Percentiles rank a stretch among this genome's conserved stretches.
Conservation (phyloP, 1,140 invertebrate species). For the Melitaea cinxia region DNA sequence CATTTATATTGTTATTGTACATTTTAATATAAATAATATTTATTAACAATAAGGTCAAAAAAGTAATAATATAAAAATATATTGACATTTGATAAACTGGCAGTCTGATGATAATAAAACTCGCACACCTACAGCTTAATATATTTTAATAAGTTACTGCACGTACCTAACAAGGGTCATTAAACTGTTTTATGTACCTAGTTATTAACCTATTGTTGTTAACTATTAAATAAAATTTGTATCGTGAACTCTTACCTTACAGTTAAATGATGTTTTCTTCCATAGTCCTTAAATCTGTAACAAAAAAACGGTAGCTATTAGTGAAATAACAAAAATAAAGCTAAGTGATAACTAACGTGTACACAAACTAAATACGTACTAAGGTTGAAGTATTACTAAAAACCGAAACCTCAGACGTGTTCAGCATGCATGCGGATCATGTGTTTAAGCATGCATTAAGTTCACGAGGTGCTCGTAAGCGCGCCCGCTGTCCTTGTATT, state of each 20-base stretch:
- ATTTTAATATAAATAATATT: too few species aligned
- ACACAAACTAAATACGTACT: background rate
- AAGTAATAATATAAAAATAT: conserved; percentile 1
- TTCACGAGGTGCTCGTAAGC: background rate
- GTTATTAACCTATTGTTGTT: background rate
- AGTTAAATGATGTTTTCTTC: conserved; percentile 7
- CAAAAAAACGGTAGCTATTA: conserved; percentile 10
- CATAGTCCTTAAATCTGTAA: conserved; percentile 26
- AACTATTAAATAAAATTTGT: background rate
- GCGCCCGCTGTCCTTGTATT: conserved; percentile 13
- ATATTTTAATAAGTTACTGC: too few species aligned
- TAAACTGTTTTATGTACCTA: too few species aligned
- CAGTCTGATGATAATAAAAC: background rate
- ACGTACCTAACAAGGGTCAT: too few species aligned
- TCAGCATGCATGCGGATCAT: background rate
- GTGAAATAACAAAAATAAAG: background rate
- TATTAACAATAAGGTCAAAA: conserved; percentile 6
- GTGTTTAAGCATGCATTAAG: conserved; percentile 6
- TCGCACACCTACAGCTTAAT: background rate
- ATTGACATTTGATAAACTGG: background rate
- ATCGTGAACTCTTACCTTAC: conserved; percentile 14
- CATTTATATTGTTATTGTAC: background rate
- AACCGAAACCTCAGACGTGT: conserved; percentile 1
- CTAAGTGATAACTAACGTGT: background rate
- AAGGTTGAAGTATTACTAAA: background rate